These are phyloP conservation scores for Lasaia peninsularis DNA, from an alignment of 1,140 invertebrate species.

Conservation along the genomic window DNA sequence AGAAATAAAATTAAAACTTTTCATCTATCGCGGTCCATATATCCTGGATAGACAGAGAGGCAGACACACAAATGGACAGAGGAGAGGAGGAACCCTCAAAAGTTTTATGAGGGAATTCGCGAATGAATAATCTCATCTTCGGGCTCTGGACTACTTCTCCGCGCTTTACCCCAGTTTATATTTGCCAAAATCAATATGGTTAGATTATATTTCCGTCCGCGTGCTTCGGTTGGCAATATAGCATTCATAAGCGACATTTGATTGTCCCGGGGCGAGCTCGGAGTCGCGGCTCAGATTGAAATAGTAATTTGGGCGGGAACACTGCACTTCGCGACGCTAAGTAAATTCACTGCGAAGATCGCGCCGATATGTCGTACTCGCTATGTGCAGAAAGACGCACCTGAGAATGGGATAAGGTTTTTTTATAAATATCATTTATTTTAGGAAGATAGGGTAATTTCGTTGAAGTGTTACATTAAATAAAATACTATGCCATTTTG, in stretches of 20 bases:
- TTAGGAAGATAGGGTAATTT: no score
- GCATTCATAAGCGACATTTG: slow-evolving; percentile 28
- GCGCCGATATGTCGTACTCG: slow-evolving; percentile 28
- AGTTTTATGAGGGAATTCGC: no score
- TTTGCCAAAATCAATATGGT: not conserved
- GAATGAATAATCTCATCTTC: no score
- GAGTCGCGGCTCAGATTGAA: slow-evolving; percentile 43
- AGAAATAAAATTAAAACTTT: no score
- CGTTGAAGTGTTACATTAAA: no score
- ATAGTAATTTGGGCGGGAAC: slow-evolving; percentile 61
- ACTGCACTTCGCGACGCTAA: slow-evolving; percentile 48
- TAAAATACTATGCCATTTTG: no score
- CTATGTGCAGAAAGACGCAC: slow-evolving; percentile 12
- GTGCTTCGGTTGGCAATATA: slow-evolving; percentile 21
- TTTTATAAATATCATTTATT: no score
- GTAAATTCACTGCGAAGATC: slow-evolving; percentile 44
- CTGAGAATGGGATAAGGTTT: slow-evolving; percentile 16
- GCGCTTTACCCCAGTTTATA: not conserved
- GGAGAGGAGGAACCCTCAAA: no score
- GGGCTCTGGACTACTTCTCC: no score
- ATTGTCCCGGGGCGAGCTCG: slow-evolving; percentile 27
- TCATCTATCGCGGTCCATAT: no score
- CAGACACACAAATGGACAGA: no score
- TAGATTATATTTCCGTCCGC: not conserved
- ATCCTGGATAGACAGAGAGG: no score